Conservation (phyloP, 2,888 invertebrate genomes). For the Drosophila subquinaria region DNA sequence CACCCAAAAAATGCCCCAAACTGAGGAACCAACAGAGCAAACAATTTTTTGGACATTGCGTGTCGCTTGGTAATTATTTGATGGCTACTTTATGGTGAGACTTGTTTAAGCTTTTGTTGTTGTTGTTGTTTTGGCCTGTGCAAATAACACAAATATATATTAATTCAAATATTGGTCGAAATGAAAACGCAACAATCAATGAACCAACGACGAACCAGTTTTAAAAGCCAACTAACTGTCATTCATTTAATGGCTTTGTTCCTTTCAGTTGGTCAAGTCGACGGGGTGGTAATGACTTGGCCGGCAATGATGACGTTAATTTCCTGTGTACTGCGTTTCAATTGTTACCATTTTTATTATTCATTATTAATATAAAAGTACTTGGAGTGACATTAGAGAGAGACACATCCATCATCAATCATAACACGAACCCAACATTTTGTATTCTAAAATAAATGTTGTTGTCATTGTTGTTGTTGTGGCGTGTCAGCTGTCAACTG, state of each 20-base stretch:
- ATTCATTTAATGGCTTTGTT: constrained; percentile 62
- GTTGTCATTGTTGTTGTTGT: constrained; percentile 39
- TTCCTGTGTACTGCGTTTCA: constrained; percentile 59
- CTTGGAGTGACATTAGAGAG: constrained; percentile 29
- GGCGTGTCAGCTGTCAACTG: constrained; percentile 60
- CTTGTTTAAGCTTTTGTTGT: constrained; percentile 30
- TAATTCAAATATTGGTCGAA: constrained; percentile 55
- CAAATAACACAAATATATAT: constrained; percentile 59
- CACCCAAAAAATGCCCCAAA: constrained; percentile 18
- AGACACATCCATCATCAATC: constrained; percentile 66
- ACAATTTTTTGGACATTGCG: constrained; percentile 60
- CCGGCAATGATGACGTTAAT: constrained; percentile 56
- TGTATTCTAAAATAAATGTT: constrained; percentile 54
- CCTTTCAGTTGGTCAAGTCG: neutral
- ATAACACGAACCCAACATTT: constrained; percentile 51
- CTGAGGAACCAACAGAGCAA: constrained; percentile 9
- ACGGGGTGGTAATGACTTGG: constrained; percentile 10
- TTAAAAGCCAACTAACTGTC: constrained; percentile 33
- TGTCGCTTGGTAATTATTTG: constrained; percentile 68
- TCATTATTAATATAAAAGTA: constrained; percentile 9
- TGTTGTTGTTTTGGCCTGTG: constrained; percentile 43
- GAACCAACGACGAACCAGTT: constrained; percentile 20
- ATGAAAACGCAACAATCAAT: constrained; percentile 43
- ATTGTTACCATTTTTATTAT: constrained; percentile 50
- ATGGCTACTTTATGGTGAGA: constrained; percentile 21